A percentile compares a stretch with the other conserved stretches of the same genome.
Evolutionary conservation across 2,113 vertebrate genomes (phyloP).

Genomic region (Salvelinus namaycush): DNA sequence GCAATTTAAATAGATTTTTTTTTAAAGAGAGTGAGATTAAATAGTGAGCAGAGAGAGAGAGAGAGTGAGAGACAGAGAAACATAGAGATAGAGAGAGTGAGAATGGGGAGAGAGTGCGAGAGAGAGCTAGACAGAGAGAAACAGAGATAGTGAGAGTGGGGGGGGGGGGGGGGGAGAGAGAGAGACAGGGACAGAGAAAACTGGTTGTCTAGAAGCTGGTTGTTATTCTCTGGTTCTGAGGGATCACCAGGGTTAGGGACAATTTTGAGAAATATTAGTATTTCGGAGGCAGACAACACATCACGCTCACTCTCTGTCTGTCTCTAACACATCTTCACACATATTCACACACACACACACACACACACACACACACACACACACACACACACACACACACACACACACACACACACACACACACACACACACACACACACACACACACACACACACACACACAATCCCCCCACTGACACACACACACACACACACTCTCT

Average conservation of each 20-base stretch:
- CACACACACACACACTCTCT: neutral
- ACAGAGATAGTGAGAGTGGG: too few species aligned
- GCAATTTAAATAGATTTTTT: too few species aligned
- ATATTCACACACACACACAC: too few species aligned
- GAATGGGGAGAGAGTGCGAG: too few species aligned
- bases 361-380: neutral
- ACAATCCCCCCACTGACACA: neutral
- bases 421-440: neutral
- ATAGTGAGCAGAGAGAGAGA: too few species aligned
- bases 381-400: neutral
- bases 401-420: constrained; percentile 6
- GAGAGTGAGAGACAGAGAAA: too few species aligned
- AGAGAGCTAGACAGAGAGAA: too few species aligned
- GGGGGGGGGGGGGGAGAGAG: too few species aligned
- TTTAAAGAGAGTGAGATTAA: too few species aligned
- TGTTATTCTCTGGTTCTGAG: neutral
- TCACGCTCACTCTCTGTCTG: neutral
- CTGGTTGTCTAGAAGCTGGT: neutral
- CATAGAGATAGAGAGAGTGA: too few species aligned
- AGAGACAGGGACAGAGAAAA: neutral
- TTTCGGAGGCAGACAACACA: neutral
- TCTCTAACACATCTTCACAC: neutral
- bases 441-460: constrained; percentile 8
- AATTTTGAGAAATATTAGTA: neutral
- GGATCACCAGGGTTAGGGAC: neutral